Conservation (phyloP, 2,113 vertebrate species). For the Phasianus colchicus region DNA sequence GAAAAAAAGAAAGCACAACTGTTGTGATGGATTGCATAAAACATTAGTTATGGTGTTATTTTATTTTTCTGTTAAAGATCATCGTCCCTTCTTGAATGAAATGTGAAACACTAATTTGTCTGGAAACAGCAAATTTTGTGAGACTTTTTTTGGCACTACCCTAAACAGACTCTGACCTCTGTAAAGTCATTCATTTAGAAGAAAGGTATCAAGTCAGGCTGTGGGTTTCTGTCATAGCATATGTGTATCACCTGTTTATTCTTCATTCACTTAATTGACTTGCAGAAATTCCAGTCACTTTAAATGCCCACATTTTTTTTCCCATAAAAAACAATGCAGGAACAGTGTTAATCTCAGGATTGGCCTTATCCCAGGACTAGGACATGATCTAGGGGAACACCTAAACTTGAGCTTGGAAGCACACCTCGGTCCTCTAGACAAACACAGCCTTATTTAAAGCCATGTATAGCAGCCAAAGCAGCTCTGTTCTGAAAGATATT, state of each 20-base stretch:
- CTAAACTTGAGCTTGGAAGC: background rate
- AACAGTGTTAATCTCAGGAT: slow-evolving; percentile 10
- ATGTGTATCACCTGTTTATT: background rate
- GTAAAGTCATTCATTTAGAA: background rate
- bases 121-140: background rate
- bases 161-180: background rate
- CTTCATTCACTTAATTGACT: background rate
- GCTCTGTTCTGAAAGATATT: background rate
- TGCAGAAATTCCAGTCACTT: background rate
- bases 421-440: background rate
- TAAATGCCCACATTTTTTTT: background rate
- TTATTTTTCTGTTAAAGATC: background rate
- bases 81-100: background rate
- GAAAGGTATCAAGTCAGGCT: background rate
- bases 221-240: background rate
- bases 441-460: background rate
- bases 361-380: background rate
- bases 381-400: background rate
- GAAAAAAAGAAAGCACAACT: background rate
- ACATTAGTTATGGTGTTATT: background rate
- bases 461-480: background rate
- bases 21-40: background rate
- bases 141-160: background rate
- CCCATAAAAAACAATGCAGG: background rate
- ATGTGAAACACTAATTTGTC: background rate